Base-by-base conservation (phyloP, 2,113 vertebrate species). In the Tragelaphus scriptus region DNA sequence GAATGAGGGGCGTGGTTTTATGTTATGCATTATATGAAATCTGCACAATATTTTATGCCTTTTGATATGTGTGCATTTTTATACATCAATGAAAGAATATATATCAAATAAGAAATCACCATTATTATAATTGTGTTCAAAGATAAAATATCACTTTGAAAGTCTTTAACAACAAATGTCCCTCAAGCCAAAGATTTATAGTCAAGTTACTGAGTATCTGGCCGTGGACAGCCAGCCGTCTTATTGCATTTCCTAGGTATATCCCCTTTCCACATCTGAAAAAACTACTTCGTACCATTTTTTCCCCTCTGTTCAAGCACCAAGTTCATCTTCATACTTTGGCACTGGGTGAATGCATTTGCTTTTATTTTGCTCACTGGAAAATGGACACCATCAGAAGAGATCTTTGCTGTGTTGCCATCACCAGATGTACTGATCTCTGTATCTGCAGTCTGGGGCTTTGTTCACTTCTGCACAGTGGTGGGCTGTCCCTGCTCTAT, bases 401-500 rank as follows among this genome's bases (percentile, higher is more conserved):
- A 71, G 17, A 55, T 26, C 9, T 77, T 13, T 82, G 44, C 21
- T 21, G 3, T 47, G 19, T 61, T 56, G 19, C 4, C 2, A 1
- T 71, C 55, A n/a, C 1, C 6, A 13, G 7, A 17, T 81, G 21
- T 25, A 10, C 30, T 12, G 4, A 3, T 21, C 2, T 40, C 0
- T 7, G 36, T 19, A 17, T 7, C 5, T 30, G 25, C n/a, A 6
- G 6, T 16, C 40, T 25, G 8, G 4, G 4, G 30, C 51, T 75
- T 28, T n/a, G 5, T 21, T 58, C 26, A 15, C 32, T 53, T 89
- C 63, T 88, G 61, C 28, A 3, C 9, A 6, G 1, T 5, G 56
- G 7, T 7, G 2, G 1, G 5, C 19, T 1, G 1, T 4, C 10
- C 36, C 23, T 6, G 2, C 26, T 90, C 16, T 36, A 0, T 19